These are phyloP conservation scores for Leptonema lineaticorne DNA, from an alignment of 1,140 invertebrate genomes.

Conservation along the genomic window DNA sequence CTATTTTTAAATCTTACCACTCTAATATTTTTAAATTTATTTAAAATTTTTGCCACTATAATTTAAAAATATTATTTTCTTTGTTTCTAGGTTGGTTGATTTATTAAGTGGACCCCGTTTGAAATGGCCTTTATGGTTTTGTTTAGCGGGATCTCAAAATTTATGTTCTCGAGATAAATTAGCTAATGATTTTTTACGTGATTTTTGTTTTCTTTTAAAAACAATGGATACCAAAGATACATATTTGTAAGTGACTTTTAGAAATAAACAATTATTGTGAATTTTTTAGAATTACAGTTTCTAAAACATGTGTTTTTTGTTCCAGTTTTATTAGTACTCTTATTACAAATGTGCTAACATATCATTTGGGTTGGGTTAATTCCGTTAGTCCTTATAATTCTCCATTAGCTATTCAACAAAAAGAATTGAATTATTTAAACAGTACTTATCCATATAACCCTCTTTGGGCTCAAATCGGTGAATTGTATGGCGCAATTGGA, in stretches of 20 bases:
- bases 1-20: background rate
- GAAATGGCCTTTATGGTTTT: slow-evolving; percentile 67
- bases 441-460: slow-evolving; percentile 69
- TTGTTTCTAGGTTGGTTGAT: slow-evolving; percentile 59
- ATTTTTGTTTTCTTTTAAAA: slow-evolving; percentile 61
- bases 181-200: slow-evolving; percentile 58
- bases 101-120: slow-evolving; percentile 68
- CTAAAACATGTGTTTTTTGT: slow-evolving; percentile 41
- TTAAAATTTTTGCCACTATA: background rate
- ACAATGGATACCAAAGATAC: slow-evolving; percentile 74
- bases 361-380: slow-evolving; percentile 88
- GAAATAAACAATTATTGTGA: slow-evolving; percentile 19
- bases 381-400: slow-evolving; percentile 62
- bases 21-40: background rate
- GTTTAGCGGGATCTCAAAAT: slow-evolving; percentile 56
- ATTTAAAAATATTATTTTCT: too few relatives aligned
- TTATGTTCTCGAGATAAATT: slow-evolving; percentile 50
- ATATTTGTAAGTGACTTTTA: slow-evolving; percentile 72
- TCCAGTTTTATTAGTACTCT: slow-evolving; percentile 87
- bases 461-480: slow-evolving; percentile 81
- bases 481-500: slow-evolving; percentile 81
- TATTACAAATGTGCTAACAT: slow-evolving; percentile 81
- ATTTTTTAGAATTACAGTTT: slow-evolving; percentile 29
- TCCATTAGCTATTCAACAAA: slow-evolving; percentile 41
- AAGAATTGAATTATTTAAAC: slow-evolving; percentile 42